Base-by-base conservation (phyloP, 1,140 invertebrate species). In the Conopomorpha cramerella region DNA sequence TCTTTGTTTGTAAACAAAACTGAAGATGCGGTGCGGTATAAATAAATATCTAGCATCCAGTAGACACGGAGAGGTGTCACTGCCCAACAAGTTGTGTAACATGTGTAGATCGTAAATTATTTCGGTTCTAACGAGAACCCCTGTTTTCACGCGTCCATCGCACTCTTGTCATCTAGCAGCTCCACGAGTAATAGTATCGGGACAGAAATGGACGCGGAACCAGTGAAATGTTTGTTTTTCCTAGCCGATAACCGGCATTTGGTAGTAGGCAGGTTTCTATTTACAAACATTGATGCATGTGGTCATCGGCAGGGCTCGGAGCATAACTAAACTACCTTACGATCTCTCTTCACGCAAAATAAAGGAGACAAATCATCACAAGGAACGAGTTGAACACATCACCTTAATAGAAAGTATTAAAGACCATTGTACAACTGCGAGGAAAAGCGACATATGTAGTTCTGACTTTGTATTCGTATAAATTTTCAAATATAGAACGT, bases 241-340 rank as follows among this genome's bases (percentile, higher is more conserved):
- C n/a, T n/a, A n/a, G n/a, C n/a, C n/a, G n/a, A n/a, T n/a, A n/a
- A n/a, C n/a, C n/a, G n/a, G n/a, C n/a, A n/a, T n/a, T n/a, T n/a
- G 45, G 50, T 58, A 53, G 54, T 64, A 51, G 52, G 51, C 45
- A 40, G 50, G 40, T 55, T 66, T 66, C 70, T 74, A 76, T 76
- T 72, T 71, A 76, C 71, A 74, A 71, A 71, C 68, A 72, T 58
- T 71, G 65, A 64, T 60, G 67, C 70, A 76, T 72, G 70, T 76
- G 67, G 70, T 76, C 70, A 76, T 61, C 70, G 65, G 54, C 63
- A 61, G 60, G 54, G 61, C 49, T 57, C n/a, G 52, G 62, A 45
- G 61, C 70, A 66, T 72, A 67, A 68, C 61, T 55, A 54, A 65
- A 59, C 55, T 52, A 63, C 68, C 70, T 74, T 61, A 62, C 51